Evolutionary conservation across 2,113 vertebrate species (phyloP).

Genomic region (Ctenodactylus gundi): DNA sequence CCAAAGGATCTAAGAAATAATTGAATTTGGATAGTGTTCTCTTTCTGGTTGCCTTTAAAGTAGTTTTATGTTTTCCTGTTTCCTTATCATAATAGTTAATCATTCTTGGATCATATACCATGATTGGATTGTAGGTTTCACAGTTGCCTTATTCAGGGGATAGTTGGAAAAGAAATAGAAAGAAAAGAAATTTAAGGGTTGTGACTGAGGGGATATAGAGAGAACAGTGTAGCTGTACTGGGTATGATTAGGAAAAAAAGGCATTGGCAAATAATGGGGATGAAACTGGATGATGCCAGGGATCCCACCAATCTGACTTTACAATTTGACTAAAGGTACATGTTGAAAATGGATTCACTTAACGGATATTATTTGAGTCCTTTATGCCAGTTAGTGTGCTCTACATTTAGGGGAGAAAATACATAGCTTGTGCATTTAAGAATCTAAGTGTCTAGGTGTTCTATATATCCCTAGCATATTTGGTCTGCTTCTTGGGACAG

Average conservation of each 20-base stretch:
- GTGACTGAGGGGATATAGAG: background rate
- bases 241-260: background rate
- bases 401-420: background rate
- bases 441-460: background rate
- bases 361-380: background rate
- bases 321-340: background rate
- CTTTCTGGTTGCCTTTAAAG: background rate
- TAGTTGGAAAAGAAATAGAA: background rate
- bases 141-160: background rate
- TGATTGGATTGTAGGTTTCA: background rate
- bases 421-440: background rate
- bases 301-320: background rate
- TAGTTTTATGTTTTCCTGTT: background rate
- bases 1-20: background rate
- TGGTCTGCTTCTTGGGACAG: background rate
- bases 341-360: background rate
- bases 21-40: background rate
- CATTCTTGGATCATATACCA: background rate
- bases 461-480: background rate
- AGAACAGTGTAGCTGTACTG: background rate
- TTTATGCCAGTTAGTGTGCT: background rate
- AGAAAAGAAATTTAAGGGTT: background rate
- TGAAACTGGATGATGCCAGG: background rate
- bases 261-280: accelerated
- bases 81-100: background rate